phyloP scores from a whole-genome alignment of 2,888 invertebrate species.

The Colostygia pectinataria region DNA sequence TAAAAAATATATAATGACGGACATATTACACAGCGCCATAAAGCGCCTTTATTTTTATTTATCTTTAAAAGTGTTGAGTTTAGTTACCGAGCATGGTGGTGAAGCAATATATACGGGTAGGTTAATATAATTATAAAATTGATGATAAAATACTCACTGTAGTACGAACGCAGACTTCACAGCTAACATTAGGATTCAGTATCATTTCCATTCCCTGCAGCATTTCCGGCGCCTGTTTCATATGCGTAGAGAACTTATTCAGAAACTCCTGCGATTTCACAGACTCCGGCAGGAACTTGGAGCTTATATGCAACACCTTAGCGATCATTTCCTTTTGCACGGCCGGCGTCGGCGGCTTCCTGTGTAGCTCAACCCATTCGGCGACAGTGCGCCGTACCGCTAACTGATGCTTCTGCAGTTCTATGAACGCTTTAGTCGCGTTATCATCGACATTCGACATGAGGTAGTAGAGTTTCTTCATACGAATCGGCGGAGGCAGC shows the following conservation, averaged over 20 bases:
- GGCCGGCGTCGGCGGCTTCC: slow-evolving; percentile 86
- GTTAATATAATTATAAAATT: no score
- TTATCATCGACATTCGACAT: slow-evolving; percentile 97
- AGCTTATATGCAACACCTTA: slow-evolving; percentile 86
- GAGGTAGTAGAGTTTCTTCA: slow-evolving; percentile 96
- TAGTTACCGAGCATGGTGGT: no score
- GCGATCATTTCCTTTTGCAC: slow-evolving; percentile 88
- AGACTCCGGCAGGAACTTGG: slow-evolving; percentile 94
- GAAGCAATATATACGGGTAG: no score
- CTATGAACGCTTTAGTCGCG: slow-evolving; percentile 92
- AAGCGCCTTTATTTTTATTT: no score
- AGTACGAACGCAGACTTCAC: slow-evolving; percentile 96
- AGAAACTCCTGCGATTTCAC: slow-evolving; percentile 95
- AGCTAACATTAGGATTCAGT: slow-evolving; percentile 94
- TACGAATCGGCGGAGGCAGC: slow-evolving; percentile 91
- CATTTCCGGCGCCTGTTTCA: slow-evolving; percentile 87
- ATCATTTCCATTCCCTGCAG: slow-evolving; percentile 93
- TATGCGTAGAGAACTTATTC: slow-evolving; percentile 90
- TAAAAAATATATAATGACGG: no score
- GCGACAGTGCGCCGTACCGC: slow-evolving; percentile 92
- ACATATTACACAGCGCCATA: no score
- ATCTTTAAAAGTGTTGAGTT: no score
- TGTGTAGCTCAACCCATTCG: slow-evolving; percentile 93
- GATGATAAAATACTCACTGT: slow-evolving; percentile 82
- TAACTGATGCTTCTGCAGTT: slow-evolving; percentile 95